Percentiles rank a stretch among this genome's conserved stretches.
Conservation (phyloP, 2,888 invertebrate genomes). For the Thecocarcelia acutangulata region DNA sequence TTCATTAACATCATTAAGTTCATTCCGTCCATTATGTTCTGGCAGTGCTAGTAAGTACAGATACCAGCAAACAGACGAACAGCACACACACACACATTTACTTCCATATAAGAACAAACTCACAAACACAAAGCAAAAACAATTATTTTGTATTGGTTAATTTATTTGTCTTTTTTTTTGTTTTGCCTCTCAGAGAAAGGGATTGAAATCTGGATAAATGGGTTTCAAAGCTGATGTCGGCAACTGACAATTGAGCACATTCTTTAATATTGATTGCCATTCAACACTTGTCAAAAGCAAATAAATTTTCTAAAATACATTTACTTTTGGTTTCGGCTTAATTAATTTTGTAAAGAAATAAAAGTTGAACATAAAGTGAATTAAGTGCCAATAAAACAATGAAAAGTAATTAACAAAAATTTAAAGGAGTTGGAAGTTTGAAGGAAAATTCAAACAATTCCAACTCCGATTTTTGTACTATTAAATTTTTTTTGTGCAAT, state of each 20-base stretch:
- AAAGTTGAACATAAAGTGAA: background rate
- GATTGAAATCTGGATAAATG: constrained; percentile 34
- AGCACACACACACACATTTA: background rate
- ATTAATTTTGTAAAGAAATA: constrained; percentile 42
- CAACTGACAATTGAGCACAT: constrained; percentile 55
- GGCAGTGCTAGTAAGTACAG: background rate
- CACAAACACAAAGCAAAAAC: constrained; percentile 2
- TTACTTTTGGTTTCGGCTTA: constrained; percentile 30
- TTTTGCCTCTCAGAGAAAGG: constrained; percentile 33
- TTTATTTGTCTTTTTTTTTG: constrained; percentile 26
- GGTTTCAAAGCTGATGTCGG: constrained; percentile 47
- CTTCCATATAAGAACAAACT: background rate
- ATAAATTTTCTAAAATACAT: constrained; percentile 45
- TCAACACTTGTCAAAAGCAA: constrained; percentile 66
- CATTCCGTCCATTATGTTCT: constrained; percentile 32
- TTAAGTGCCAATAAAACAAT: constrained; percentile 6
- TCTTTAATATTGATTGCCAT: constrained; percentile 59
- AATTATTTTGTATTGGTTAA: constrained; percentile 42
- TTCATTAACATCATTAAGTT: constrained; percentile 61
- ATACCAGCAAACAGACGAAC: background rate
- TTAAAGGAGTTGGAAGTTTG: background rate
- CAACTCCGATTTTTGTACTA: too few relatives aligned
- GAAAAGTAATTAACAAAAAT: constrained; percentile 18
- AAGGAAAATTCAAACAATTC: background rate
- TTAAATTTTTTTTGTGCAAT: too few relatives aligned